phyloP scores from a whole-genome alignment of 2,888 invertebrate genomes.

The Cephus sareptanus region DNA sequence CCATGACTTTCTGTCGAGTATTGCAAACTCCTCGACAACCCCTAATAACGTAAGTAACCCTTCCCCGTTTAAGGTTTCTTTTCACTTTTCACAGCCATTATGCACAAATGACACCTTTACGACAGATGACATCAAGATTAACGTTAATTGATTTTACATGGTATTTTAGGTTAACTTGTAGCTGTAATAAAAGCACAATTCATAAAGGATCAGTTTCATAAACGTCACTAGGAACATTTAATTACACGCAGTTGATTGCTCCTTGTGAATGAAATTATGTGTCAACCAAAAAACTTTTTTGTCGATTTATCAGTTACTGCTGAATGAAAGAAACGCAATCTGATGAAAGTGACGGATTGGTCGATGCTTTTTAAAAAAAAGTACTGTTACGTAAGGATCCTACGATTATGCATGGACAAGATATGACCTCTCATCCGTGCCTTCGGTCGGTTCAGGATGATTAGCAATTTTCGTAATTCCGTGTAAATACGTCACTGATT shows the following conservation, averaged over 20 bases:
- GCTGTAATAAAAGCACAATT: not conserved
- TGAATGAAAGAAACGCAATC: not conserved
- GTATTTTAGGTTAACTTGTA: not conserved
- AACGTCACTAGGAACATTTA: not conserved
- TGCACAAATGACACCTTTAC: not conserved
- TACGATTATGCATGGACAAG: not conserved
- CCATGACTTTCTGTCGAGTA: conserved; percentile 62
- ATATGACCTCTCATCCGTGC: not conserved
- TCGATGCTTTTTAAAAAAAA: not conserved
- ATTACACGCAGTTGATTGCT: not conserved
- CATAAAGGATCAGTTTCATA: not conserved
- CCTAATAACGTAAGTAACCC: conserved; percentile 53
- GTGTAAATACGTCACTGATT: not conserved
- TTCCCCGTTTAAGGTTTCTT: not conserved
- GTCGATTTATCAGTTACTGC: not conserved
- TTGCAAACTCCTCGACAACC: conserved; percentile 47
- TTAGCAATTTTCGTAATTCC: not conserved
- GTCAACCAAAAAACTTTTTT: not conserved
- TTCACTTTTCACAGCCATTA: not conserved
- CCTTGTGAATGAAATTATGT: not conserved
- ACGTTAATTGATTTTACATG: not conserved
- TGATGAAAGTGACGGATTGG: not conserved
- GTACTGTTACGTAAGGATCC: not conserved
- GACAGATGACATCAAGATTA: not conserved
- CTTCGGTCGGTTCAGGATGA: not conserved